Conservation (phyloP, 2,888 invertebrate genomes). For the Ormyrus pomaceus region DNA sequence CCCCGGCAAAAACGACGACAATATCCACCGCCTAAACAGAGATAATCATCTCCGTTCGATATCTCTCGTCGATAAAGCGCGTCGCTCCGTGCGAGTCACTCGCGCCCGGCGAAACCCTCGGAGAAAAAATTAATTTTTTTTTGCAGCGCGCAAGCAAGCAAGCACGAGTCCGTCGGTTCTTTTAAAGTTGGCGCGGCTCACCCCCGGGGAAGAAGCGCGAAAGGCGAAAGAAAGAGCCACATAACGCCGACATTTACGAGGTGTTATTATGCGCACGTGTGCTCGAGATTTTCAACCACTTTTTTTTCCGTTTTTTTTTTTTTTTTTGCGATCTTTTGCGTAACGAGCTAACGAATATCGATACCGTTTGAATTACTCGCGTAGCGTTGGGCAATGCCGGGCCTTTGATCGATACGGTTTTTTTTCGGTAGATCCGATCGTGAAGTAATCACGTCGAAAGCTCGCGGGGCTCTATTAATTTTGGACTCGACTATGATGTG, state of each 20-base stretch:
- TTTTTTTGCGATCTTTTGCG: slow-evolving; percentile 29
- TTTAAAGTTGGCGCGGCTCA: slow-evolving; percentile 18
- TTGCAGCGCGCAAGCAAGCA: background rate
- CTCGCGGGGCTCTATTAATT: background rate
- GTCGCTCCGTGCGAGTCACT: slow-evolving; percentile 19
- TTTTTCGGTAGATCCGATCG: background rate
- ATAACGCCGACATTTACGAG: slow-evolving; percentile 55
- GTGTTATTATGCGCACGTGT: slow-evolving; percentile 55
- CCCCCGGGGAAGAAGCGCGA: slow-evolving; percentile 27
- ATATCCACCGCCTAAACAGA: slow-evolving; percentile 15
- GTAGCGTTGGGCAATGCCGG: slow-evolving; percentile 17
- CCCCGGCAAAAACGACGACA: background rate
- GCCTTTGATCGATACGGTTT: slow-evolving; percentile 27
- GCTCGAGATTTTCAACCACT: slow-evolving; percentile 41
- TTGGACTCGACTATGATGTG: background rate
- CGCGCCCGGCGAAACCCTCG: background rate
- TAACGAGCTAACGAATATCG: slow-evolving; percentile 39
- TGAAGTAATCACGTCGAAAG: background rate
- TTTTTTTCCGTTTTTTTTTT: background rate
- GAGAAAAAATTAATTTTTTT: slow-evolving; percentile 51
- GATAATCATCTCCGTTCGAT: slow-evolving; percentile 36
- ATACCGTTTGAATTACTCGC: background rate
- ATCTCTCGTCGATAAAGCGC: slow-evolving; percentile 2
- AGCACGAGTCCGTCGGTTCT: background rate
- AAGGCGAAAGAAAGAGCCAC: background rate